phyloP scores from a whole-genome alignment of 2,797 vertebrate species.

The Chanos chanos region DNA sequence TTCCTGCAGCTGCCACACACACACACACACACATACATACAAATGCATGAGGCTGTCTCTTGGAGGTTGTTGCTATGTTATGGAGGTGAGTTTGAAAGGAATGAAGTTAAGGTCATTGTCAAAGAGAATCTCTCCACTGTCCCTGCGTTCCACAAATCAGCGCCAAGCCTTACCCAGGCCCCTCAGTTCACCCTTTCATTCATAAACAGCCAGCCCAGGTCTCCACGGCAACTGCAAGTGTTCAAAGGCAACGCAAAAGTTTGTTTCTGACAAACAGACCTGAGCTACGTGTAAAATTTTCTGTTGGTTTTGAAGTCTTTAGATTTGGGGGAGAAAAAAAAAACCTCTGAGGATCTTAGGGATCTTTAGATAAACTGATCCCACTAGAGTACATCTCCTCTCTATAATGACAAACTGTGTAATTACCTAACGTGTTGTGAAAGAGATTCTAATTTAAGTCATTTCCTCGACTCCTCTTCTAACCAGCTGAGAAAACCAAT shows the following conservation, averaged over 20 bases:
- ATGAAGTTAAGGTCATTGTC: neutral
- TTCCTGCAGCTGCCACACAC: neutral
- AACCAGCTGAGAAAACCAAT: no score
- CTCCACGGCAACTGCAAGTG: neutral
- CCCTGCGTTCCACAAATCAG: neutral
- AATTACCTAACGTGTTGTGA: no score
- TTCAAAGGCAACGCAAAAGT: neutral
- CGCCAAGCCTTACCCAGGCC: neutral
- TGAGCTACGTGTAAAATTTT: no score
- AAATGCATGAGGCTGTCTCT: neutral
- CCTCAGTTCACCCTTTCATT: neutral
- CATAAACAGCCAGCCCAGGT: neutral
- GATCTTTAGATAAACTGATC: no score
- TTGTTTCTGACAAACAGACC: neutral
- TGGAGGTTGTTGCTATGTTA: slow-evolving; percentile 4
- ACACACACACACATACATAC: no score
- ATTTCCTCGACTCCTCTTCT: no score
- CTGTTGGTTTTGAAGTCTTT: no score
- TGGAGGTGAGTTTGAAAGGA: neutral
- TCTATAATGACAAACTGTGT: no score
- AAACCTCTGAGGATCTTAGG: no score
- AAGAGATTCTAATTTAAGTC: no score
- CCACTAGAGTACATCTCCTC: no score
- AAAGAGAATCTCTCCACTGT: neutral
- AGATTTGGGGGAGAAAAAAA: no score